phyloP scores from a whole-genome alignment of 1,140 invertebrate genomes.

The Scaptodrosophila lebanonensis region DNA sequence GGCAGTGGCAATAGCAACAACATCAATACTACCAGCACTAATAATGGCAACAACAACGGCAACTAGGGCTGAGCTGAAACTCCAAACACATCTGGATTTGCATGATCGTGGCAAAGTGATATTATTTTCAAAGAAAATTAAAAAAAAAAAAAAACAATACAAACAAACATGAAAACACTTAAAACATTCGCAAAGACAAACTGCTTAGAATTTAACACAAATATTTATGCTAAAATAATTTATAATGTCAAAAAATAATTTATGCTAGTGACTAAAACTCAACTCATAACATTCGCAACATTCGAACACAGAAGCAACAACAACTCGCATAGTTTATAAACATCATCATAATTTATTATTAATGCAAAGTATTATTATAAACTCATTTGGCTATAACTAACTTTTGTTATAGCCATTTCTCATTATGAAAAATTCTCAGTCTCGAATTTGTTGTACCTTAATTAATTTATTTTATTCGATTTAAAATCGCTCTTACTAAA shows the following conservation, averaged over 20 bases:
- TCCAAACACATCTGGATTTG: slow-evolving; percentile 7
- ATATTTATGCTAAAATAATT: too few relatives aligned
- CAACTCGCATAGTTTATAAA: slow-evolving; percentile 58
- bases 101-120: slow-evolving; percentile 52
- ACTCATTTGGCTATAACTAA: too few relatives aligned
- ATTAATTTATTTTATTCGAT: too few relatives aligned
- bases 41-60: slow-evolving; percentile 11
- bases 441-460: too few relatives aligned
- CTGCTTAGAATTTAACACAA: too few relatives aligned
- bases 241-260: too few relatives aligned
- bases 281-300: slow-evolving; percentile 39
- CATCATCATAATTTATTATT: slow-evolving; percentile 25
- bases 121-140: slow-evolving; percentile 73
- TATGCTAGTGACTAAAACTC: slow-evolving; percentile 23
- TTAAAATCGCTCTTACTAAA: too few relatives aligned
- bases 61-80: slow-evolving; percentile 11
- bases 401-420: too few relatives aligned
- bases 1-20: slow-evolving; percentile 12
- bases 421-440: too few relatives aligned
- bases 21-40: slow-evolving; percentile 17
- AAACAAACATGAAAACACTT: slow-evolving; percentile 35
- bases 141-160: slow-evolving; percentile 28
- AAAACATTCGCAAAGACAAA: slow-evolving; percentile 55
- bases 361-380: too few relatives aligned
- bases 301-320: too few relatives aligned